Evolutionary conservation across 2,888 invertebrate species (phyloP), one percentile per base, ranked within the genome.

Genomic region (Urechis unicinctus): DNA sequence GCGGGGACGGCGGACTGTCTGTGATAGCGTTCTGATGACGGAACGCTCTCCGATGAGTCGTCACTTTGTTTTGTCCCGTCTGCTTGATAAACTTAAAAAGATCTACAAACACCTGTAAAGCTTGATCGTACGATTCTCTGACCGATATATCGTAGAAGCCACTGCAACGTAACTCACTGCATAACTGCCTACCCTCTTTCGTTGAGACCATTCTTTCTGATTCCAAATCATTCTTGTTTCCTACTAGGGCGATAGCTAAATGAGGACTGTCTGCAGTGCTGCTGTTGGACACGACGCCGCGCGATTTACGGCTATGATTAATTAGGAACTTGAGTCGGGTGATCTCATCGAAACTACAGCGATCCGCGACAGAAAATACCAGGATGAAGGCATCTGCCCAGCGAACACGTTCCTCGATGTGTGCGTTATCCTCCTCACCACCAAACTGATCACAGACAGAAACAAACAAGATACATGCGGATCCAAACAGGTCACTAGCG

Each of bases 321-420:
- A 71, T 69, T 13, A 74, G 68, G 52, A 72, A 70, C 57, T 66
- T 67, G 1, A 72, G 65, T 47, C 72, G 58, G 29, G 66, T 66
- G 44, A 69, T 70, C 52, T 74, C 72, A 48, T 70, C 69, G 57
- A 91, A 91, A 55, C 89, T 90, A 72, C 90, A 89, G 76, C 89
- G 88, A 78, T 91, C 91, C 1, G 90, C 89, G 36, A 91, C 88
- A 0, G 90, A 89, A 74, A 91, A 91, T 82, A 91, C 86, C 51
- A 91, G 81, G 53, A 91, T 85, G 72, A 89, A 90, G 22, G 88
- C 90, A 74, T 91, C 91, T 1, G 91, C 91, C 90, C 90, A 91
- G 57, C 88, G 83, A 56, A 91, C 88, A 73, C 90, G 87, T 56
- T 85, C 84, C 77, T 91, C 89, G 64, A 89, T 75, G 44, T 64